Evolutionary conservation across 64 coral and sea anemone species (phyloP), one percentile per base, ranked within the genome.

Genomic region (Exaiptasia diaphana): DNA sequence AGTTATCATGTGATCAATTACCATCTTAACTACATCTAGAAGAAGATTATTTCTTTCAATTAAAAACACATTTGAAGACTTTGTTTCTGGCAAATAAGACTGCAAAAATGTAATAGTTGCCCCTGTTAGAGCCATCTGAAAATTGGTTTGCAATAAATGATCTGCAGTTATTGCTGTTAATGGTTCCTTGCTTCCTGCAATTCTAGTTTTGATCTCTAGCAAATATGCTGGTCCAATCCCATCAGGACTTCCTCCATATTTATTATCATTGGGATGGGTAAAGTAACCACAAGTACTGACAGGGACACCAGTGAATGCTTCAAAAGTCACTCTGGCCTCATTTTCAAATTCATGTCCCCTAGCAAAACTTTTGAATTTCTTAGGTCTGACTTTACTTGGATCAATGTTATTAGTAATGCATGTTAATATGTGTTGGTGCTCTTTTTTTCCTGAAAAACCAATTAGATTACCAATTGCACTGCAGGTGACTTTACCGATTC

Each of bases 401-500:
- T 85, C 69, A 58, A 73, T 72, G 30, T 75, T 85, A 55, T 75
- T 74, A 24, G 25, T 62, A 74, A 85, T 55, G 46, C 69, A 85
- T 74, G 50, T 61, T 15, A 85, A 52, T 55, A 32, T 25, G 57
- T 85, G 82, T 21, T 74, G 33, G 2, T 85, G 82, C 55, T 85
- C 69, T 75, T 85, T 85, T 60, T 23, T 5, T 59, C 68, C 50
- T 74, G 53, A 42, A 48, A 85, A 43, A 38, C 82, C 82, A 85
- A 85, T 73, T 48, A 85, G 62, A 62, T 75, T 29, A 74, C 78
- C 63, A 46, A 67, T 82, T 57, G 48, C 22, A 53, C 46, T 84
- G 52, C 83, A 87, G 20, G 72, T 76, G 10, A 87, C 85, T 55
- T 78, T 87, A 2, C 84, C 84, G 18, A 56, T 46, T 43, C 81